Evolutionary conservation across 2,888 invertebrate genomes (phyloP).

Genomic region (Nasonovia ribisnigri): DNA sequence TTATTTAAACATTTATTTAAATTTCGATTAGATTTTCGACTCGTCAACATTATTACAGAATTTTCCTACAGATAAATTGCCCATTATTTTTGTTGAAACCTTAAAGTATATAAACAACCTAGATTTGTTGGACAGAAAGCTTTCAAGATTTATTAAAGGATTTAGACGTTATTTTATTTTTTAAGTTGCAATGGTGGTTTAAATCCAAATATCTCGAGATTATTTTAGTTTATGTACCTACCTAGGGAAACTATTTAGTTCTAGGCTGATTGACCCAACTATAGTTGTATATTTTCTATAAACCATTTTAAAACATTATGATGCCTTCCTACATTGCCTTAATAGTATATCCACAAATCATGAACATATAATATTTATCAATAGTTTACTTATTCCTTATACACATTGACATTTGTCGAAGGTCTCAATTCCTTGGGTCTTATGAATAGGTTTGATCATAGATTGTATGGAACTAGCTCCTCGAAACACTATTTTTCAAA

Average conservation of each 20-base stretch:
- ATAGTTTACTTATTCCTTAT: not conserved
- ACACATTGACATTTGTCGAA: not conserved
- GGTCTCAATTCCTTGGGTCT: not conserved
- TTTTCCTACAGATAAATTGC: slow-evolving; percentile 28
- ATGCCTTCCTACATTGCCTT: not conserved
- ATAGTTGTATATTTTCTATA: not conserved
- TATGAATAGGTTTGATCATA: not conserved
- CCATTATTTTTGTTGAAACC: slow-evolving; percentile 20
- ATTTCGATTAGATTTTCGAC: slow-evolving; percentile 13
- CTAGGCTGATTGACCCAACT: not conserved
- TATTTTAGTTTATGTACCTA: not conserved
- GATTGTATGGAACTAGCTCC: not conserved
- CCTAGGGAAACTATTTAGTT: not conserved
- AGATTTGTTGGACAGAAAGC: slow-evolving; percentile 43
- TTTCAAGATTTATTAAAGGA: slow-evolving; percentile 54
- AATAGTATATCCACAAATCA: not conserved
- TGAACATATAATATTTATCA: not conserved
- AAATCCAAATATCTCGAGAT: slow-evolving; percentile 9
- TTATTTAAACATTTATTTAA: not conserved
- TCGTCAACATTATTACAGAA: slow-evolving; percentile 10
- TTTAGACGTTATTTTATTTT: slow-evolving; percentile 50
- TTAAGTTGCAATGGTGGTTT: slow-evolving; percentile 20
- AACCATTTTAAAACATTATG: not conserved
- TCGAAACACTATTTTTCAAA: not conserved
- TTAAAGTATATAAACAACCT: slow-evolving; percentile 15